phyloP scores from a whole-genome alignment of 2,113 vertebrate species.

The Bothrops jararaca region DNA sequence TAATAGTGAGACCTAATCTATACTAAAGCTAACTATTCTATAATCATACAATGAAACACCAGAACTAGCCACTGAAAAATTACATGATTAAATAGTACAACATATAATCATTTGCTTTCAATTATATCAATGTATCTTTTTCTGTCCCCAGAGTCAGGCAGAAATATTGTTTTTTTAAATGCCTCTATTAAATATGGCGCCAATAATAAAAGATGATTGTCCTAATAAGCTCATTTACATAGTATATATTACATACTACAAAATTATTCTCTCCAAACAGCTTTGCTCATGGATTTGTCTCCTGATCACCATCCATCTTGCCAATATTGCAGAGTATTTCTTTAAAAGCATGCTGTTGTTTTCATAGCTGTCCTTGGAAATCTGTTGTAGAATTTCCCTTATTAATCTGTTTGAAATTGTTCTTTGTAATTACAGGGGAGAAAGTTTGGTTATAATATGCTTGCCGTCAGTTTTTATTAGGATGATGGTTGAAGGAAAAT shows the following conservation, averaged over 20 bases:
- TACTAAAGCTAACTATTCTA: conserved; percentile 77
- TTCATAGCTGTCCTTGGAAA: conserved; percentile 67
- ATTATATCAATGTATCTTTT: conserved; percentile 84
- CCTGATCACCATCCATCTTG: conserved; percentile 65
- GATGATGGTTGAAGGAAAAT: conserved; percentile 70
- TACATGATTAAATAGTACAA: conserved; percentile 82
- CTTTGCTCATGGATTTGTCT: conserved; percentile 73
- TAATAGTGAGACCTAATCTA: conserved; percentile 69
- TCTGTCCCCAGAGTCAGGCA: conserved; percentile 77
- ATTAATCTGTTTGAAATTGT: conserved; percentile 82
- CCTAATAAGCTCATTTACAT: conserved; percentile 81
- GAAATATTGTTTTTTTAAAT: conserved; percentile 86
- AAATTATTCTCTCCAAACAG: conserved; percentile 71
- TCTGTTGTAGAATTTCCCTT: conserved; percentile 67
- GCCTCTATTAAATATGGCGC: conserved; percentile 80
- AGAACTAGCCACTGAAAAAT: conserved; percentile 82
- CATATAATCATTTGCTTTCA: conserved; percentile 83
- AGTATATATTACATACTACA: conserved; percentile 74
- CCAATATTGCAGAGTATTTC: conserved; percentile 64
- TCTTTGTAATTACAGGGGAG: conserved; percentile 84
- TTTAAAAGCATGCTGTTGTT: conserved; percentile 65
- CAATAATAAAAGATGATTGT: conserved; percentile 82
- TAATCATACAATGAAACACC: conserved; percentile 76
- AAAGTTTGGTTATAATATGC: conserved; percentile 89
- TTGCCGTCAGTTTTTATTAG: conserved; percentile 88